These are phyloP conservation scores for Myxocyprinus asiaticus DNA, from an alignment of 2,113 vertebrate species.

Conservation along the genomic window DNA sequence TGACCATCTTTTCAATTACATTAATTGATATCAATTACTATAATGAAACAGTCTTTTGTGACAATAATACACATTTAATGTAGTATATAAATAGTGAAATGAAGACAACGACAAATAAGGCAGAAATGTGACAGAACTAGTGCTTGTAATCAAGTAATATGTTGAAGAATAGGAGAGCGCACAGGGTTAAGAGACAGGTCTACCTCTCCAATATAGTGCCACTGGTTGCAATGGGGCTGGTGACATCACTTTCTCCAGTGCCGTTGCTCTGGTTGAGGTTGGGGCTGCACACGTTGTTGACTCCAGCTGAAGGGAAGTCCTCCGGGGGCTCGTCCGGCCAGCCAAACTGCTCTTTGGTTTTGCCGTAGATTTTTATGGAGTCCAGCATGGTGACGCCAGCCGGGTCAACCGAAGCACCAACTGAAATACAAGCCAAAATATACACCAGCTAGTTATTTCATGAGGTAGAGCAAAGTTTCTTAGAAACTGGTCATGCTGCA, in stretches of 20 bases:
- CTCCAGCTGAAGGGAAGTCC: constrained; percentile 91
- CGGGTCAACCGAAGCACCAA: constrained; percentile 95
- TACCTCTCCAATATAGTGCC: constrained; percentile 97
- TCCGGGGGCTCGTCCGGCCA: constrained; percentile 98
- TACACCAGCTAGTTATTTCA: background rate
- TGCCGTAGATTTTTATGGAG: constrained; percentile 97
- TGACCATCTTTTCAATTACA: constrained; percentile 19
- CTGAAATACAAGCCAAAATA: constrained; percentile 66
- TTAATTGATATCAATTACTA: background rate
- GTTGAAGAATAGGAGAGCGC: too few species aligned
- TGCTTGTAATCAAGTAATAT: too few species aligned
- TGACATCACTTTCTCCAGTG: constrained; percentile 81
- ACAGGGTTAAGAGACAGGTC: background rate
- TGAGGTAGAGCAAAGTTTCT: background rate
- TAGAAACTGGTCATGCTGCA: too few species aligned
- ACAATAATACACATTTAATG: constrained; percentile 8
- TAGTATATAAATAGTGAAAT: background rate
- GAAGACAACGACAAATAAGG: background rate
- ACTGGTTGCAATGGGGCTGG: constrained; percentile 77
- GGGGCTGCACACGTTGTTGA: constrained; percentile 92
- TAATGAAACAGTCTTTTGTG: background rate
- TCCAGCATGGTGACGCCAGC: constrained; percentile 98
- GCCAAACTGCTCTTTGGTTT: constrained; percentile 99
- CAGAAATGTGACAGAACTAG: background rate
- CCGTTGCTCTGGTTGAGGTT: constrained; percentile 91